Conservation (phyloP, 1,140 invertebrate genomes). For the Orchesella cincta region DNA sequence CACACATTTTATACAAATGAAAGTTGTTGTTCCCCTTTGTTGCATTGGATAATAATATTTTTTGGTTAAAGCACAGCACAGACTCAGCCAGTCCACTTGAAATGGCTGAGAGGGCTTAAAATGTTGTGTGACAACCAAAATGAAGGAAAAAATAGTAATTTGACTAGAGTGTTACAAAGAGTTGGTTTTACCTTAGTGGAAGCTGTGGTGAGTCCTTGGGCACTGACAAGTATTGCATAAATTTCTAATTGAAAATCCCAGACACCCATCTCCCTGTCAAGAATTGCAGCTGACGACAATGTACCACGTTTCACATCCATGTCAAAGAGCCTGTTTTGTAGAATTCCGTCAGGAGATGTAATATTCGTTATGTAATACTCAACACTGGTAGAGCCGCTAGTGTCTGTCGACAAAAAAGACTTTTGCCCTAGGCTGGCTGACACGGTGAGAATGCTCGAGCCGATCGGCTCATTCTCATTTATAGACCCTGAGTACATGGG, state of each 20-base stretch:
- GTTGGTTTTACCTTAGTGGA: too few species aligned
- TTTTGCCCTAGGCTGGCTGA: constrained; percentile 53
- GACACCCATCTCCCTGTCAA: constrained; percentile 80
- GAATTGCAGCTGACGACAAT: constrained; percentile 75
- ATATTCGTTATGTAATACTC: constrained; percentile 93
- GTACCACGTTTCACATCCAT: constrained; percentile 87
- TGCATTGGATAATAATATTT: too few species aligned
- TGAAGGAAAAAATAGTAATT: too few species aligned
- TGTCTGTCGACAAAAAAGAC: not conserved
- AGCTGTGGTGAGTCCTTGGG: constrained; percentile 65
- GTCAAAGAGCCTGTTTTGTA: constrained; percentile 81
- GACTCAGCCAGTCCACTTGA: too few species aligned
- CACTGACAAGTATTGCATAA: constrained; percentile 70
- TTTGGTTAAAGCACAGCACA: too few species aligned
- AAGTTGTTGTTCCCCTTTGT: too few species aligned
- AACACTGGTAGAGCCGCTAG: constrained; percentile 59
- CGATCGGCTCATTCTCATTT: constrained; percentile 82
- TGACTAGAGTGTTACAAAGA: too few species aligned
- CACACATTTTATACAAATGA: too few species aligned
- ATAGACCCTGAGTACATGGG: constrained; percentile 65
- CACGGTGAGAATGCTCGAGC: constrained; percentile 78
- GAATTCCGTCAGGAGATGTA: constrained; percentile 67
- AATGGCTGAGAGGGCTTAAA: too few species aligned
- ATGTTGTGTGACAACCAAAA: too few species aligned
- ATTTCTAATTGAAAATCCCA: constrained; percentile 80